Percentiles rank a stretch among this genome's conserved stretches.
phyloP scores from a whole-genome alignment of 2,888 invertebrate genomes.

The Trichogramma dendrolimi region DNA sequence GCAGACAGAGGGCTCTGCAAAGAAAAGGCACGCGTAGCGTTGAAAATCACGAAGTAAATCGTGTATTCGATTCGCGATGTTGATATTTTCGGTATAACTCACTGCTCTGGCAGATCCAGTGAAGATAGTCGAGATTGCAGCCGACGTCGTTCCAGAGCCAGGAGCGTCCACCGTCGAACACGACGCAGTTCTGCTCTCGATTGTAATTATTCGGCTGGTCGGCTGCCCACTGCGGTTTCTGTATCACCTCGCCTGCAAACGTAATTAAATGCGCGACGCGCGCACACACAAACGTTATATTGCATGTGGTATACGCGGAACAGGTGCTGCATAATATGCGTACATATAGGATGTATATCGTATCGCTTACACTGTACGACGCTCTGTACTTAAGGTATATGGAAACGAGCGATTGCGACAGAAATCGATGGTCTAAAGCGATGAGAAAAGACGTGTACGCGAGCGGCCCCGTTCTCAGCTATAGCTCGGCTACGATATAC shows the following conservation, averaged over 20 bases:
- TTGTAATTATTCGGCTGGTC: slow-evolving; percentile 95
- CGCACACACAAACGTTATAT: no score
- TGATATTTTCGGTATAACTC: slow-evolving; percentile 51
- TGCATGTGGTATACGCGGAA: no score
- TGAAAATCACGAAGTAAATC: not conserved
- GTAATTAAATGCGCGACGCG: not conserved
- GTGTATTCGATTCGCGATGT: no score
- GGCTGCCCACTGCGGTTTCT: slow-evolving; percentile 83
- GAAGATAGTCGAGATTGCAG: slow-evolving; percentile 86
- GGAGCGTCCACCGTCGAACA: slow-evolving; percentile 81
- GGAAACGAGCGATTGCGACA: no score
- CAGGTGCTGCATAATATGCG: no score
- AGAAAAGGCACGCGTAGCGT: not conserved
- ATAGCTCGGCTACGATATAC: no score
- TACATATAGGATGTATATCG: no score
- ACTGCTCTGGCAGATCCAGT: slow-evolving; percentile 92
- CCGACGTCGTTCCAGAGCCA: slow-evolving; percentile 96
- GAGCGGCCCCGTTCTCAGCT: slow-evolving; percentile 20
- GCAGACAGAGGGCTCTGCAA: slow-evolving; percentile 71
- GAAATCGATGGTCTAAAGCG: no score
- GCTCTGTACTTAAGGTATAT: no score
- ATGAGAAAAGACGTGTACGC: no score
- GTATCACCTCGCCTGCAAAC: slow-evolving; percentile 70
- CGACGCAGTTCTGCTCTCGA: slow-evolving; percentile 92
- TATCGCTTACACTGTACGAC: no score